Evolutionary conservation across 2,888 invertebrate genomes (phyloP).

Genomic region (Eupithecia pulchellata): DNA sequence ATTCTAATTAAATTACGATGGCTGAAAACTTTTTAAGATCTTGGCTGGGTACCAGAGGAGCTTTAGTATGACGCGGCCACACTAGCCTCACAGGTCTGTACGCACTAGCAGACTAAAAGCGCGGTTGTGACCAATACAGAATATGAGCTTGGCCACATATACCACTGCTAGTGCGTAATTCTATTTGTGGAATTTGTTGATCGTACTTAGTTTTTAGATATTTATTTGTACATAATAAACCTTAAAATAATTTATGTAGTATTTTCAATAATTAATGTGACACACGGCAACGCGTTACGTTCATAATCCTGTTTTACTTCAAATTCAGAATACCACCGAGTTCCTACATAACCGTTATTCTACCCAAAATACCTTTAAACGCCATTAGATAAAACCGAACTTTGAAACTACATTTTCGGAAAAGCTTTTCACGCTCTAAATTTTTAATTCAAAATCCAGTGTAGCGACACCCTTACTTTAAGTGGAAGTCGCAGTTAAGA

Average conservation of each 20-base stretch:
- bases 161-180: not conserved
- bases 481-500: constrained; percentile 44
- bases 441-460: not conserved
- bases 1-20: constrained; percentile 48
- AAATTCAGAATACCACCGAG: not conserved
- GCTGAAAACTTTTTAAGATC: constrained; percentile 46
- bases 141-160: too few relatives aligned
- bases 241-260: too few relatives aligned
- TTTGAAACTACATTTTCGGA: not conserved
- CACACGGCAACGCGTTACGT: too few relatives aligned
- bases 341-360: not conserved
- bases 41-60: constrained; percentile 44
- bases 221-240: too few relatives aligned
- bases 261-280: too few relatives aligned
- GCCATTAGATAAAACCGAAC: not conserved
- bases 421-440: constrained; percentile 8
- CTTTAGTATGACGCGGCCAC: not conserved
- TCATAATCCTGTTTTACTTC: not conserved
- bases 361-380: not conserved
- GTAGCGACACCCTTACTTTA: constrained; percentile 35
- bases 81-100: not conserved
- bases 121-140: not conserved
- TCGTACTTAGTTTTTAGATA: not conserved
- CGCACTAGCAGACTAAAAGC: not conserved
- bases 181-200: not conserved